phyloP scores from a whole-genome alignment of 2,113 vertebrate genomes.

The Eudyptes chrysolophus region DNA sequence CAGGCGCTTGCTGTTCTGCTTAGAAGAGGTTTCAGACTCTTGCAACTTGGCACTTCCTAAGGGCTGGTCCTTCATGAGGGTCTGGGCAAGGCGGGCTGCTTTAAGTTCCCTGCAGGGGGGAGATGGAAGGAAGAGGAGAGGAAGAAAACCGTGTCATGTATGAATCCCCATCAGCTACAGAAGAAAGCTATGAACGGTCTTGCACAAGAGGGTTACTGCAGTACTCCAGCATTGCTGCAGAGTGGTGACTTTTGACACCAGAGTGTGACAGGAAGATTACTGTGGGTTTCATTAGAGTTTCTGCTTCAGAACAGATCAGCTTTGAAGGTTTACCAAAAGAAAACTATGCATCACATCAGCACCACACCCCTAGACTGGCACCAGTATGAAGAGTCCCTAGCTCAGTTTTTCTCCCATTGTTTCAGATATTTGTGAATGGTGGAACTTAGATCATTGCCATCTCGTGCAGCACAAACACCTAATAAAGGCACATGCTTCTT shows the following conservation, averaged over 20 bases:
- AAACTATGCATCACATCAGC: neutral
- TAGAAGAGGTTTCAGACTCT: conserved; percentile 16
- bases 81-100: conserved; percentile 82
- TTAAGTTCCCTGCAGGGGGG: conserved; percentile 82
- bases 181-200: neutral
- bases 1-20: conserved; percentile 68
- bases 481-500: neutral
- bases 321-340: neutral
- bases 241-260: neutral
- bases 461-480: neutral
- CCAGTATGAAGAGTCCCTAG: neutral
- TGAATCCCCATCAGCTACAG: neutral
- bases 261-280: neutral
- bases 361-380: neutral
- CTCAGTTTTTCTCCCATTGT: neutral
- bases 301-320: neutral
- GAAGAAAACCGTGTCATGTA: neutral
- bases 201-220: neutral
- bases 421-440: neutral
- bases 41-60: neutral
- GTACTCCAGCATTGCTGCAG: neutral
- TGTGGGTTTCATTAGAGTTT: neutral
- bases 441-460: neutral
- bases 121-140: neutral
- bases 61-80: conserved; percentile 61